These are phyloP conservation scores for Drosophila azteca DNA, from an alignment of 1,140 invertebrate genomes.

Conservation along the genomic window DNA sequence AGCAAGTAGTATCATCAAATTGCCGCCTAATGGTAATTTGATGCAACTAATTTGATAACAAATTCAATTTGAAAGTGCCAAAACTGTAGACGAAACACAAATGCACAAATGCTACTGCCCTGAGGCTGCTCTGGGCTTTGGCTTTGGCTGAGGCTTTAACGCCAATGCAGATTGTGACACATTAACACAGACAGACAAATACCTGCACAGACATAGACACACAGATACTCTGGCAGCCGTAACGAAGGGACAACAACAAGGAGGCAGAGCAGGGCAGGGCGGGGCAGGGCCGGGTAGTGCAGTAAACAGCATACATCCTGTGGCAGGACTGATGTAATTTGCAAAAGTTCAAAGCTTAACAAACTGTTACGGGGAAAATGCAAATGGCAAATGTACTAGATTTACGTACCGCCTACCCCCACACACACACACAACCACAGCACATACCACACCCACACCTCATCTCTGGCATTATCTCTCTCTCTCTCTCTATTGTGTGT, in stretches of 20 bases:
- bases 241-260: slow-evolving; percentile 1
- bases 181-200: slow-evolving; percentile 67
- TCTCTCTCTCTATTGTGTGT: slow-evolving; percentile 6
- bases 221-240: slow-evolving; percentile 1
- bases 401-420: slow-evolving; percentile 13
- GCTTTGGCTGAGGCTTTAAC: slow-evolving; percentile 40
- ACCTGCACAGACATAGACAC: slow-evolving; percentile 29
- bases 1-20: slow-evolving; percentile 42
- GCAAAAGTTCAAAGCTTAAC: slow-evolving; percentile 81
- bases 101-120: slow-evolving; percentile 14
- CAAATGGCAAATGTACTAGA: slow-evolving; percentile 68
- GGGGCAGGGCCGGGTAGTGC: neutral
- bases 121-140: neutral
- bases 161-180: slow-evolving; percentile 61
- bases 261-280: neutral
- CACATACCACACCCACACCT: too few relatives aligned
- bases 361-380: slow-evolving; percentile 73
- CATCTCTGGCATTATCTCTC: neutral
- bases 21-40: slow-evolving; percentile 61
- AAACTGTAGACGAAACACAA: slow-evolving; percentile 57
- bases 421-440: too few relatives aligned
- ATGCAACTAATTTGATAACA: slow-evolving; percentile 78
- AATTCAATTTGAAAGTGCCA: slow-evolving; percentile 76
- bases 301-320: slow-evolving; percentile 65
- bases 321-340: slow-evolving; percentile 77